phyloP scores from a whole-genome alignment of 2,888 invertebrate genomes.

The Cancer borealis region DNA sequence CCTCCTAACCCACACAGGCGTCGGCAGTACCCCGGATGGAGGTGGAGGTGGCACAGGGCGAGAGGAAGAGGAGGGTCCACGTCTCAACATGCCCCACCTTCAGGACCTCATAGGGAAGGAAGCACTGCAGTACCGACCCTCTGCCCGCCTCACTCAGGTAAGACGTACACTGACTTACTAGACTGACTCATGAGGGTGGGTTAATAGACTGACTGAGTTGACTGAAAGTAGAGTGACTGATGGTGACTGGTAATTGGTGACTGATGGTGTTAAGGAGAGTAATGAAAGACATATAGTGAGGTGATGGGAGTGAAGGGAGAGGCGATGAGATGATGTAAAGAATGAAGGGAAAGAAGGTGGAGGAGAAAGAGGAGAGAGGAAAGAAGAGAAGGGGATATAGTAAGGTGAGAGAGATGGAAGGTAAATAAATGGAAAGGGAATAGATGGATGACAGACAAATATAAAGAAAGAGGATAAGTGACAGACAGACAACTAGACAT shows the following conservation, averaged over 20 bases:
- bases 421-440: not conserved
- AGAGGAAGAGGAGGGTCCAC: slow-evolving; percentile 50
- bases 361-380: not conserved
- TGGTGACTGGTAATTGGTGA: not conserved
- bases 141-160: slow-evolving; percentile 64
- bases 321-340: not conserved
- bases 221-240: not conserved
- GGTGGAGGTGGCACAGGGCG: not conserved
- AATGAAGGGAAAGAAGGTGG: not conserved
- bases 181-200: not conserved
- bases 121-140: slow-evolving; percentile 72
- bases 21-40: slow-evolving; percentile 3
- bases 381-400: not conserved
- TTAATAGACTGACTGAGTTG: not conserved
- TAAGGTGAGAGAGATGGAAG: no score
- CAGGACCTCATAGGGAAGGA: slow-evolving; percentile 77
- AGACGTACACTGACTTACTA: not conserved
- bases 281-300: not conserved
- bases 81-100: slow-evolving; percentile 71
- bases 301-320: not conserved
- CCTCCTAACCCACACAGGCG: not conserved
- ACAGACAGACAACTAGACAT: not conserved
- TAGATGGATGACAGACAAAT: not conserved
- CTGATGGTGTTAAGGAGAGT: not conserved
- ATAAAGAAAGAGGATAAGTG: not conserved